A percentile compares a stretch with the other conserved stretches of the same genome.
Conservation (phyloP, 64 coral and sea anemone genomes). For the Pocillopora verrucosa region DNA sequence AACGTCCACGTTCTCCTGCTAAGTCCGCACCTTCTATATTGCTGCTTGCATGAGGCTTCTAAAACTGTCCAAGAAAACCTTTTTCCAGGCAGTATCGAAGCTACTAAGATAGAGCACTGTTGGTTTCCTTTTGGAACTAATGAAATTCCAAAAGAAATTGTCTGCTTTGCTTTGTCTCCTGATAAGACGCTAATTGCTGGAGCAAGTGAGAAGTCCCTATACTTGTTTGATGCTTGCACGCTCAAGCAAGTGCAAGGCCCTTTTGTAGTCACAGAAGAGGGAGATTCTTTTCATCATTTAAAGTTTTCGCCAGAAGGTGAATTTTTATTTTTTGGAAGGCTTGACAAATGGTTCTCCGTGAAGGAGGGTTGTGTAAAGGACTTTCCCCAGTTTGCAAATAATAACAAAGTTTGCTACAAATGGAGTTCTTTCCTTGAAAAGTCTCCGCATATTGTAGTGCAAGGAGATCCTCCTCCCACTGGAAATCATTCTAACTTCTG, state of each 20-base stretch:
- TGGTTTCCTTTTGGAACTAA: not conserved
- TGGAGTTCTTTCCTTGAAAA: not conserved
- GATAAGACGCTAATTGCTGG: not conserved
- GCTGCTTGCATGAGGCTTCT: not conserved
- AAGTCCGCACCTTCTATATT: constrained; percentile 25
- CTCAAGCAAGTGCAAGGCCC: not conserved
- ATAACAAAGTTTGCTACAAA: not conserved
- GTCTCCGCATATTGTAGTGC: not conserved
- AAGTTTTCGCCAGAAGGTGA: not conserved
- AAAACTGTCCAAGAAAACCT: not conserved
- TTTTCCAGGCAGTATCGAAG: not conserved
- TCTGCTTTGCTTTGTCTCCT: not conserved
- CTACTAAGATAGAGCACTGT: not conserved
- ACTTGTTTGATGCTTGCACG: not conserved
- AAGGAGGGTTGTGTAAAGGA: not conserved
- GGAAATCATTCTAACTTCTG: no score
- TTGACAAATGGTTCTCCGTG: not conserved
- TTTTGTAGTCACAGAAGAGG: not conserved
- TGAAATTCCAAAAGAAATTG: not conserved
- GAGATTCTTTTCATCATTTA: not conserved
- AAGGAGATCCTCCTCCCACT: not conserved
- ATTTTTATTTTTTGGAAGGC: not conserved
- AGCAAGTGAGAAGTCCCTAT: no score
- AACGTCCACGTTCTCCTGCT: not conserved
- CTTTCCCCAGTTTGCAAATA: not conserved